A percentile compares a stretch with the other conserved stretches of the same genome.
These are phyloP conservation scores for Chaetops frenatus DNA, from an alignment of 2,113 vertebrate species.

Conservation along the genomic window DNA sequence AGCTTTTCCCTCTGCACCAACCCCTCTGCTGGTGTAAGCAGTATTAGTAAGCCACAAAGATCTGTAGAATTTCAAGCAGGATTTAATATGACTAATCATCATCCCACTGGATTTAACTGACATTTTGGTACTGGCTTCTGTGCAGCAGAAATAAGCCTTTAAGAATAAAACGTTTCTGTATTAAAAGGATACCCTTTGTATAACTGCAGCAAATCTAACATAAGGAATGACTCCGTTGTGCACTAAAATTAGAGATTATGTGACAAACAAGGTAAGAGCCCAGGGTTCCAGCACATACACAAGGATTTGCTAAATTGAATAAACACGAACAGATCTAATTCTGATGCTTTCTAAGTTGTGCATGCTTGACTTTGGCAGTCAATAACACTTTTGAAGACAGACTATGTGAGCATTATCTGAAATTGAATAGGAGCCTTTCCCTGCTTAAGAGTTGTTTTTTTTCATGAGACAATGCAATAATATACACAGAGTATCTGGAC, in stretches of 20 bases:
- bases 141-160: background rate
- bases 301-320: background rate
- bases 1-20: background rate
- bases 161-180: background rate
- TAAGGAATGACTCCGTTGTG: background rate
- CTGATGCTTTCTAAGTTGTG: background rate
- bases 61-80: background rate
- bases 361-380: background rate
- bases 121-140: background rate
- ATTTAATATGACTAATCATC: background rate
- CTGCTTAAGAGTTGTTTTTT: background rate
- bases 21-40: background rate
- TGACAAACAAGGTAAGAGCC: background rate
- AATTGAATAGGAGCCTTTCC: background rate
- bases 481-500: background rate
- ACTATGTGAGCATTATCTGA: background rate
- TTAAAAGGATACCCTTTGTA: background rate
- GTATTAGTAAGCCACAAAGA: background rate
- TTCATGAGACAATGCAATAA: background rate
- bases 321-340: background rate
- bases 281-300: background rate
- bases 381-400: background rate
- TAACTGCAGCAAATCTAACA: background rate
- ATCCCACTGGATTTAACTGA: background rate
- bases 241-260: background rate